Base-by-base conservation (phyloP, 1,140 invertebrate species). In the Drosophila tsacasi region DNA sequence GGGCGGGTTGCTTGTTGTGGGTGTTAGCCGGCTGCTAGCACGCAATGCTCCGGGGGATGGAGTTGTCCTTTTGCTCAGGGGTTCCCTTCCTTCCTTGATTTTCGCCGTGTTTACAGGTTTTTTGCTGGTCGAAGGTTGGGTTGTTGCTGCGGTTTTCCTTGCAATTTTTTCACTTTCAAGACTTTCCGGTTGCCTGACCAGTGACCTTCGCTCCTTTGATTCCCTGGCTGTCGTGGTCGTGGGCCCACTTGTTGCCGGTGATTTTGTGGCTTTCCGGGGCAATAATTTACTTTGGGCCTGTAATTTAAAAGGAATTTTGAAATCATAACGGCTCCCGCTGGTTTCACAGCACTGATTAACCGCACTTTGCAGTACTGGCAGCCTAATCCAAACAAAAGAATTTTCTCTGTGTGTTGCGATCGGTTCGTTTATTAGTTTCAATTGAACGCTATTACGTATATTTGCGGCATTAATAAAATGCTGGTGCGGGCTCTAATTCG, bases 41-140 rank as follows among this genome's bases (percentile, higher is more conserved):
- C 79, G 82, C 81, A 72, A 74, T 25, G 71, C 52, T 39, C 68
- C 68, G n/a, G 86, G 85, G 44, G 78, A 82, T 73, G 85, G 85
- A 66, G 81, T 89, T 30, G 85, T 58, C 59, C 75, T 50, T 35
- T 86, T 86, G 8, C 47, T 19, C 21, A 54, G 9, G 23, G 50
- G 13, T 25, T 73, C 71, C 47, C 47, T 73, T 32, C 10, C 27
- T 12, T 73, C 78, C 59, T 79, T 89, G 39, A 27, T 81, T 79
- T 79, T 87, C n/a, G 27, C 60, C 37, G 55, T 68, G 59, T 60
- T 67, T 40, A 72, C 32, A 17, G 69, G 27, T 49, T 76, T 86
- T 65, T 74, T 87, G 57, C 40, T 62, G 25, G 62, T 35, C 10
- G 63, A 40, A 30, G 25, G 54, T 42, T 60, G 62, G 7, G 50